Evolutionary conservation across 2,113 vertebrate species (phyloP).

Genomic region (Argyrosomus japonicus): DNA sequence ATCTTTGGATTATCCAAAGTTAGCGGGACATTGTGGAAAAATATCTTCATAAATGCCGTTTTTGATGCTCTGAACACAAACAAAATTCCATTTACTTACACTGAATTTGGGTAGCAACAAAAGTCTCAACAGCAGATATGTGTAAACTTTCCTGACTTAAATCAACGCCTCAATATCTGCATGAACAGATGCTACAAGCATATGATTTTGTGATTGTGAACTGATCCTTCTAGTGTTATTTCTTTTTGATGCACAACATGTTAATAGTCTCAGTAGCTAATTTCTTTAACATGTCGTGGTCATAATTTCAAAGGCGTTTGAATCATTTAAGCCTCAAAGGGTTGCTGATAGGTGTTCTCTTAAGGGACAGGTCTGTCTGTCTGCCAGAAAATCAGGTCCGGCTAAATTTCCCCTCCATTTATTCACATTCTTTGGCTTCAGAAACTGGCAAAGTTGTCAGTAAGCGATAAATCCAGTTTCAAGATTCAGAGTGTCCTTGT

Average conservation of each 20-base stretch:
- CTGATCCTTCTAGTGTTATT: neutral
- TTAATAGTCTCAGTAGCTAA: neutral
- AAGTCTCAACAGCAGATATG: neutral
- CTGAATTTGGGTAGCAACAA: neutral
- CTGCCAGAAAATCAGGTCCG: neutral
- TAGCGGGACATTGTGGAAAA: neutral
- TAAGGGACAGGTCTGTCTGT: neutral
- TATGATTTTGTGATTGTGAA: neutral
- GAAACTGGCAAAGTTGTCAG: neutral
- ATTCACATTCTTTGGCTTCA: conserved; percentile 3
- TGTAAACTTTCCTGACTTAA: neutral
- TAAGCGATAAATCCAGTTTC: conserved; percentile 16
- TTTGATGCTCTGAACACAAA: neutral
- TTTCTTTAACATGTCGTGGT: neutral
- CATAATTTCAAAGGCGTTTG: neutral
- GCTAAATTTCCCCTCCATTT: neutral
- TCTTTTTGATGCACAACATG: neutral
- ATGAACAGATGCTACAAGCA: no score
- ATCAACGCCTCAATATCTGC: neutral
- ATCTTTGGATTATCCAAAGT: neutral
- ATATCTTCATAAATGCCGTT: neutral
- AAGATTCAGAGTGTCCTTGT: conserved; percentile 14
- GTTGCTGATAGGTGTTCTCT: conserved; percentile 6
- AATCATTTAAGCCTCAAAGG: neutral
- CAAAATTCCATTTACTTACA: neutral